Evolutionary conservation across 2,797 vertebrate genomes (phyloP), one percentile per base, ranked within the genome.

Genomic region (Sylvilagus floridanus): DNA sequence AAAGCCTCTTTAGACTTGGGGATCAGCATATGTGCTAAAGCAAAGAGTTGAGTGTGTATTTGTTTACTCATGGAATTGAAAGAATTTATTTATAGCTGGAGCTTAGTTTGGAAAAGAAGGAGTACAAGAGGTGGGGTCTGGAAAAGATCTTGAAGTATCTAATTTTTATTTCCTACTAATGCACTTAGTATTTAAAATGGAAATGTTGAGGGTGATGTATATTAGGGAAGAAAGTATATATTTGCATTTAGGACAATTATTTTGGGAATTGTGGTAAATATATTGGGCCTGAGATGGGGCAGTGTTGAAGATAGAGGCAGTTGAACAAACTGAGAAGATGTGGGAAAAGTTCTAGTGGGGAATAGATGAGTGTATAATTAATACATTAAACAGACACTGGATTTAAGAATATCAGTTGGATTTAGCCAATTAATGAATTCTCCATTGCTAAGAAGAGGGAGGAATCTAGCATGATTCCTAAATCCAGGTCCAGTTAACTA

Each of bases 241-340:
- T 96, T 96, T 96, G 95, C 88, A 92, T 96, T 94, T 96, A 88
- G 91, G 96, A 90, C 91, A 96, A 65, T 90, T 96, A 96, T 96
- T 96, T 95, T 84, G 75, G 91, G 69, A 96, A 93, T 90, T 92
- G 66, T 96, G 77, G 84, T 72, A 96, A 95, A 90, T 91, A 32
- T n/a, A 63, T 22, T 68, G 82, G 47, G 76, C 2, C 69, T 81
- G 28, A 52, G 47, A 52, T 92, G 77, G 90, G 84, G 72, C 82
- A 96, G 83, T 24, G 19, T 81, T 78, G 82, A 96, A 57, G 52
- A 54, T 71, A 66, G 71, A 95, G 77, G 37, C 66, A 85, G 52
- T 47, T 77, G 57, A 95, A 32, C 86, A 77, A 79, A 30, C 95
- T 91, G 84, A 76, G 60, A 93, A 17, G 5, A 8, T 65, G 37